phyloP scores from a whole-genome alignment of 2,113 vertebrate species.

The Okapia johnstoni region DNA sequence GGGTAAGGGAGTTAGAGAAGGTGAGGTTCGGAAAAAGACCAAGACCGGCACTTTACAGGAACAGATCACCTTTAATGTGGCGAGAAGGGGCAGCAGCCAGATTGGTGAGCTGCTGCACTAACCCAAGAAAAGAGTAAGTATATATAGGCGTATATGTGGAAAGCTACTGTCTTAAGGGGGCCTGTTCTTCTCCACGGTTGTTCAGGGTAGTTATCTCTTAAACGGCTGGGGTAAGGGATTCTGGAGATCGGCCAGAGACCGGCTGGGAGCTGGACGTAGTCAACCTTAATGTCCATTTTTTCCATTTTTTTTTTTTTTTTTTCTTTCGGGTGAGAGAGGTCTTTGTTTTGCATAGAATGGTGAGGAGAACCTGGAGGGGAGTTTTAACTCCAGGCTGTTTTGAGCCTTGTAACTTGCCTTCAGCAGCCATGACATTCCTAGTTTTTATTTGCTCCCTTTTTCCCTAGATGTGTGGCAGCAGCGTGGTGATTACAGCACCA shows the following conservation, averaged over 20 bases:
- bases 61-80: neutral
- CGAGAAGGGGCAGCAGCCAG: neutral
- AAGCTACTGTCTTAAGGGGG: neutral
- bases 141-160: neutral
- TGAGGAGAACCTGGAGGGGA: neutral
- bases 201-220: neutral
- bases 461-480: neutral
- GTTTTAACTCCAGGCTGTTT: neutral
- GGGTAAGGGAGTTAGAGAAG: neutral
- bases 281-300: neutral
- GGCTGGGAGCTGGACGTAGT: neutral
- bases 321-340: neutral
- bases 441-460: neutral
- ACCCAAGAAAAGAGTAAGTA: neutral
- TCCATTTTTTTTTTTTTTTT: fast-evolving
- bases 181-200: neutral
- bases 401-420: neutral
- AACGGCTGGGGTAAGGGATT: neutral
- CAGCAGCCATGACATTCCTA: too few relatives aligned
- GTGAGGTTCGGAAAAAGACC: neutral
- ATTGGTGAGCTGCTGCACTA: neutral
- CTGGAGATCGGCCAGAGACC: neutral
- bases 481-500: fast-evolving
- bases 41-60: neutral
- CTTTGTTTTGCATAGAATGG: neutral